These are phyloP conservation scores for Brachypterus glaber DNA, from an alignment of 2,888 invertebrate genomes.

Conservation along the genomic window DNA sequence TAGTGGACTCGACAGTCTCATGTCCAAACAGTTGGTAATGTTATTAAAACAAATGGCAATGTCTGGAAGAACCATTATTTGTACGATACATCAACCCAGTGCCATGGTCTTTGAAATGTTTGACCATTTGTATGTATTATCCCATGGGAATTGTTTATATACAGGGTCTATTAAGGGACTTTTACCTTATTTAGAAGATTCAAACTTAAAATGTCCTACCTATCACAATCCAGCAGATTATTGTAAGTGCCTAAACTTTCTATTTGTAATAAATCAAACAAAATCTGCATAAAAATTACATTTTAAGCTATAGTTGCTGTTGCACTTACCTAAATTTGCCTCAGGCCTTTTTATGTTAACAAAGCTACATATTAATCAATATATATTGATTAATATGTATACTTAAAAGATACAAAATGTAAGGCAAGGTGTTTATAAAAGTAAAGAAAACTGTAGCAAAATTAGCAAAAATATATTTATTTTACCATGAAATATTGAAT, in stretches of 20 bases:
- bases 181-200: slow-evolving; percentile 63
- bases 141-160: slow-evolving; percentile 69
- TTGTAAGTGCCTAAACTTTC: slow-evolving; percentile 26
- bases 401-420: too few relatives aligned
- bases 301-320: too few relatives aligned
- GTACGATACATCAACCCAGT: slow-evolving; percentile 88
- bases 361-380: too few relatives aligned
- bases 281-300: neutral
- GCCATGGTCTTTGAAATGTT: slow-evolving; percentile 79
- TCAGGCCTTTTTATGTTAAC: too few relatives aligned
- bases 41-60: slow-evolving; percentile 71
- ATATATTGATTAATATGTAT: too few relatives aligned
- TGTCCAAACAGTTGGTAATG: slow-evolving; percentile 72
- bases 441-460: too few relatives aligned
- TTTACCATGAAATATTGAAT: too few relatives aligned
- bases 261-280: too few relatives aligned
- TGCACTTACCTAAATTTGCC: too few relatives aligned
- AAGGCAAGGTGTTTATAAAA: too few relatives aligned
- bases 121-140: slow-evolving; percentile 77
- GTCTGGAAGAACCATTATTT: slow-evolving; percentile 78
- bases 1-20: slow-evolving; percentile 72
- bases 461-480: too few relatives aligned
- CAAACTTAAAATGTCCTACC: slow-evolving; percentile 68
- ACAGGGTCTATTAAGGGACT: slow-evolving; percentile 68
- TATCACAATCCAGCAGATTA: slow-evolving; percentile 75